Evolutionary conservation across 2,113 vertebrate genomes (phyloP).

Genomic region (Pseudonaja textilis): DNA sequence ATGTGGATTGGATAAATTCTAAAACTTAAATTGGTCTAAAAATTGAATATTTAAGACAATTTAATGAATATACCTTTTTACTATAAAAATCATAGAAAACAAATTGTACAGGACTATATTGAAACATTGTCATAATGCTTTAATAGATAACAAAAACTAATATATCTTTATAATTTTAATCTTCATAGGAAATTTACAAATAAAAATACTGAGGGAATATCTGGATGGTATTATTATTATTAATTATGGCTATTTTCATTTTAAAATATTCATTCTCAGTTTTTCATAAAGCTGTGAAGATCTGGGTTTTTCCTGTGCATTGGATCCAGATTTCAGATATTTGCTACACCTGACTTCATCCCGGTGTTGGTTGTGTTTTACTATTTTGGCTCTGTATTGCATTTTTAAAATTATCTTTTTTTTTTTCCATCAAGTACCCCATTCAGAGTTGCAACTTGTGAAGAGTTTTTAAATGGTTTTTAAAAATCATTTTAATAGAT

Average conservation of each 20-base stretch:
- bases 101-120: background rate
- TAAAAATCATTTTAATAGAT: background rate
- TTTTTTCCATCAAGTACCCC: background rate
- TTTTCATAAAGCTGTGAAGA: background rate
- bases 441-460: background rate
- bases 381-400: background rate
- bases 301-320: background rate
- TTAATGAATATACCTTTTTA: background rate
- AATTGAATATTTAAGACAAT: background rate
- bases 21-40: background rate
- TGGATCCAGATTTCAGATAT: background rate
- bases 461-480: background rate
- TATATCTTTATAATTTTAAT: background rate
- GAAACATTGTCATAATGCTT: background rate
- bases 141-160: background rate
- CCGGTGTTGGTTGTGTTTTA: background rate
- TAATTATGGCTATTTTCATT: background rate
- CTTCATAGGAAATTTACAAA: background rate
- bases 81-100: background rate
- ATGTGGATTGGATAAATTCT: background rate
- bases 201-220: background rate
- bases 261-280: background rate
- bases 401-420: background rate
- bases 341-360: background rate
- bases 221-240: background rate